Base-by-base conservation (phyloP, 2,888 invertebrate species). In the Pollenia angustigena region DNA sequence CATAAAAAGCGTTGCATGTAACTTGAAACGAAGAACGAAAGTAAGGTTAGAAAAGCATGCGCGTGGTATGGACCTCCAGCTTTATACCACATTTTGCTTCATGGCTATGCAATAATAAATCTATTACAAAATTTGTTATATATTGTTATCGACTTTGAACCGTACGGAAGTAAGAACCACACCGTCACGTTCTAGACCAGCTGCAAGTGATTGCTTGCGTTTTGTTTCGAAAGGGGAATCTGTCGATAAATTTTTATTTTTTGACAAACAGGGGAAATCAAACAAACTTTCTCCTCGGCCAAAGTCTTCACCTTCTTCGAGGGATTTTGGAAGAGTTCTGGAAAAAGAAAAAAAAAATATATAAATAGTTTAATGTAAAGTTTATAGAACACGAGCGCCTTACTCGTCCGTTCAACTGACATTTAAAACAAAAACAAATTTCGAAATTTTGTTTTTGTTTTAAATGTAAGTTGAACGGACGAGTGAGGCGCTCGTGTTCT, bases 291-390 rank as follows among this genome's bases (percentile, higher is more conserved):
- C 95, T 56, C 94, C 94, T 90, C 94, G 94, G 42, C 95, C 95
- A 90, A 95, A 95, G 40, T 92, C 90, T 91, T 95, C 95, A 1
- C 95, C 95, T 89, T 95, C 95, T 89, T 94, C 93, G 32, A 95
- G 91, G 1, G 95, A 95, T 23, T 95, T 94, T 8, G 95, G 95
- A 56, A 95, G 92, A 23, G 94, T 93, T 89, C 94, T 93, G 52
- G 3, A 76, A 80, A 50, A 8, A 9, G 12, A 12, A 50, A 9
- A 50, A 48, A 78, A 64, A 54, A 6, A 6, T 32, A n/a, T n/a
- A n/a, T n/a, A n/a, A n/a, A n/a, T n/a, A n/a, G n/a, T n/a, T n/a
- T n/a, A n/a, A n/a, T n/a, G n/a, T n/a, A n/a, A n/a, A n/a, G n/a
- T n/a, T n/a, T n/a, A n/a, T n/a, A n/a, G n/a, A n/a, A n/a, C n/a